Evolutionary conservation across 2,888 invertebrate species (phyloP), one percentile per base, ranked within the genome.

Genomic region (Cataglyphis altisquamis): DNA sequence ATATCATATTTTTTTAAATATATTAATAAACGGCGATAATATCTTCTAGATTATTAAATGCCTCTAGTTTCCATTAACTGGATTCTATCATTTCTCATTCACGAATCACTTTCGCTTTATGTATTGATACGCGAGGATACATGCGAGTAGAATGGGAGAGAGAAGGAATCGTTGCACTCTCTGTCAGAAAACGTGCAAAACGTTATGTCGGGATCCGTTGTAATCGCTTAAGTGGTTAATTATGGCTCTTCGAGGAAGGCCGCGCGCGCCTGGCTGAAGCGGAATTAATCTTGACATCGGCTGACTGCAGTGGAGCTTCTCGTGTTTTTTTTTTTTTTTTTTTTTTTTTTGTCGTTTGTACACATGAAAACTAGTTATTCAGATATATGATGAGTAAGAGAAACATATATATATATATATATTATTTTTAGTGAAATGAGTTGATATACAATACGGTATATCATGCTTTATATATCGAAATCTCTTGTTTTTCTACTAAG

Each of bases 171-270:
- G 87, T 86, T 89, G 86, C 84, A 82, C 86, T 84, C 83, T 78
- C 74, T 45, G 83, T 83, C 67, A 52, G 77, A 77, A 75, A 77
- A 82, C 89, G 90, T 84, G 88, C 88, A 89, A 90, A 90, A 88
- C 86, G 85, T 91, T 91, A 91, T 90, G 89, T 91, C 90, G 89
- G 86, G 91, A 90, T 90, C 89, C 91, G 89, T 91, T 91, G 91
- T 91, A 92, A 92, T 91, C 92, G 92, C 91, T 92, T 92, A 92
- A 92, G 92, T 92, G 92, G 92, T 92, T 92, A 92, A 92, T 92
- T 92, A 92, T 90, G 90, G 90, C 89, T 91, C 90, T 92, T 89
- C 89, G 89, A 90, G 90, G 90, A 92, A 89, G 89, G 86, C 92
- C 90, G 87, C 89, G 88, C 90, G 88, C 90, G 52, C 52, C 52